Conservation (phyloP, 2,797 vertebrate genomes). For the Cryptoprocta ferox region DNA sequence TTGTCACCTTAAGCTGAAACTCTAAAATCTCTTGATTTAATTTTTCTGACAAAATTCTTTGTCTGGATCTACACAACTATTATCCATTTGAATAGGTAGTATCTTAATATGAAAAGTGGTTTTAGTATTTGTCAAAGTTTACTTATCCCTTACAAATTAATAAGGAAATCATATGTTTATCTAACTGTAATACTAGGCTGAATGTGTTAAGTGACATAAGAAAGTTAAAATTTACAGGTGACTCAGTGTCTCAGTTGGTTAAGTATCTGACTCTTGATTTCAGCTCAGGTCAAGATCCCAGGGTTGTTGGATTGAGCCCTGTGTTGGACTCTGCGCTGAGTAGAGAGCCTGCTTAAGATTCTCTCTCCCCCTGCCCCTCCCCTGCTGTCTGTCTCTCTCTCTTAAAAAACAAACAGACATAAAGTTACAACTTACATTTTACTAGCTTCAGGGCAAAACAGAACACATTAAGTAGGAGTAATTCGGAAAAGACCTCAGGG, state of each 20-base stretch:
- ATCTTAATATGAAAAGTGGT: constrained; percentile 22
- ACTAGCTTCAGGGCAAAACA: neutral
- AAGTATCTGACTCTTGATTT: too few relatives aligned
- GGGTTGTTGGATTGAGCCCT: too few relatives aligned
- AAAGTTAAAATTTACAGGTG: neutral
- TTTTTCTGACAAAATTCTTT: constrained; percentile 44
- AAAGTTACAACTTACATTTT: neutral
- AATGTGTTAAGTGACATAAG: neutral
- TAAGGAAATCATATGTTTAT: neutral
- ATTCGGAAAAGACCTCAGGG: neutral
- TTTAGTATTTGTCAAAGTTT: constrained; percentile 28
- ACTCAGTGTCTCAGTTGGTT: too few relatives aligned
- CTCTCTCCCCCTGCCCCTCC: too few relatives aligned
- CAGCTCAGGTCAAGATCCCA: too few relatives aligned
- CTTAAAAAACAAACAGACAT: neutral
- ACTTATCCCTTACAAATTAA: neutral
- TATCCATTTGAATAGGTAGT: neutral
- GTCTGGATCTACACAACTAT: neutral
- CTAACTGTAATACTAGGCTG: neutral
- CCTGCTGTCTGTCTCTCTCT: too few relatives aligned
- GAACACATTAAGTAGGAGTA: neutral
- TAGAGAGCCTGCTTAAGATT: too few relatives aligned
- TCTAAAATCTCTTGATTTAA: constrained; percentile 2
- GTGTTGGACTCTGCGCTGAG: too few relatives aligned
- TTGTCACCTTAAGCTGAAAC: neutral